Evolutionary conservation across 2,888 invertebrate genomes (phyloP), one percentile per base, ranked within the genome.

Genomic region (Beris chalybata): DNA sequence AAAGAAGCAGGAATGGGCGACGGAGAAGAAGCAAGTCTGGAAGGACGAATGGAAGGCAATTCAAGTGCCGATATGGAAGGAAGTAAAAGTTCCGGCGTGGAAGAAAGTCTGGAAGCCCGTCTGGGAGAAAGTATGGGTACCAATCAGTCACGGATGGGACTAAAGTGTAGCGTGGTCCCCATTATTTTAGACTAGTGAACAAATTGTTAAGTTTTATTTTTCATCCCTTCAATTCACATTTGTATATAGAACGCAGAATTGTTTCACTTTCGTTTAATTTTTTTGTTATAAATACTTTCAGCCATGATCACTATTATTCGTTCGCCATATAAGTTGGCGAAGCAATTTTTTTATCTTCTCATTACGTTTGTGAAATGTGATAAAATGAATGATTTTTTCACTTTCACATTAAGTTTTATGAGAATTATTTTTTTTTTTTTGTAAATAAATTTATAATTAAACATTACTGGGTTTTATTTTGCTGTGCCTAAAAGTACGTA

Each of bases 61-160:
- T 61, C 84, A 91, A 77, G 87, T 91, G n/a, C 88, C 90, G 50
- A 86, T 89, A 66, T 91, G 90, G 90, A 88, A 89, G 70, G 79
- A 80, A 65, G 75, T 85, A 69, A 85, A 85, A 75, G 82, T 85
- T 56, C 90, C 91, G 52, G 88, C 89, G 56, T 91, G 89, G 89
- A 89, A 91, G 74, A 91, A 91, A 77, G 89, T 92, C 67, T 91
- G 87, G 87, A 90, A 89, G 74, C 92, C 92, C 6, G 91, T 92
- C 0, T 90, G 91, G 86, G 89, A 91, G 74, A 90, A 90, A 69
- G 90, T 92, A 71, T 92, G 92, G 92, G 91, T 92, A 80, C 90
- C 89, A 11, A 82, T 85, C 52, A 74, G 75, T 68, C 77, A 76
- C 66, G 80, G 80, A 54, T 80, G 80, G 79, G 56, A 65, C 15